These are phyloP conservation scores for Lanius ludovicianus DNA, from an alignment of 2,113 vertebrate genomes.

Conservation along the genomic window DNA sequence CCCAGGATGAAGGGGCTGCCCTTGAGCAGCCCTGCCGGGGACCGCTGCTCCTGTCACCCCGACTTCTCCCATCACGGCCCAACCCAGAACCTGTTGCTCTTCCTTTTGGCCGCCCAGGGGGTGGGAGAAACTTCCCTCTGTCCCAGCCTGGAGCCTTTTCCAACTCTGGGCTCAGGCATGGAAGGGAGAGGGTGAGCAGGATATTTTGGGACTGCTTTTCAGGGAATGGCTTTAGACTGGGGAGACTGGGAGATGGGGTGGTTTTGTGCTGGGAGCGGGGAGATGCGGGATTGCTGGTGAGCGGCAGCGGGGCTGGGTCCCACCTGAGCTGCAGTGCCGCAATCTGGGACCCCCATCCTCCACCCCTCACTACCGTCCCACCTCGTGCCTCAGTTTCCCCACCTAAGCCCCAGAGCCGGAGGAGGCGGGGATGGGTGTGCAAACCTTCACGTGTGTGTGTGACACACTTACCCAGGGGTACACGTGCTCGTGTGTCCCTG, in stretches of 20 bases:
- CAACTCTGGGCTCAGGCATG: not conserved
- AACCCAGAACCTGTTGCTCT: constrained; percentile 18
- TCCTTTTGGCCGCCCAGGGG: not conserved
- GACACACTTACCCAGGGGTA: rapidly evolving
- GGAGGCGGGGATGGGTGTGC: not conserved
- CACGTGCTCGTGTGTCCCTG: not conserved
- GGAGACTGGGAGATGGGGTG: not conserved
- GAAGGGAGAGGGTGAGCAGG: not conserved
- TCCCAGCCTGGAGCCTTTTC: not conserved
- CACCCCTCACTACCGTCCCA: rapidly evolving
- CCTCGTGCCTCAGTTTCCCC: constrained; percentile 11
- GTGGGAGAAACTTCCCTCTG: not conserved
- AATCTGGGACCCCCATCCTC: not conserved
- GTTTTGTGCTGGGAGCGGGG: not conserved
- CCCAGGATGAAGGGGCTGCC: not conserved
- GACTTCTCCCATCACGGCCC: not conserved
- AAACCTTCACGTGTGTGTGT: not conserved
- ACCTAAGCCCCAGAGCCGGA: rapidly evolving
- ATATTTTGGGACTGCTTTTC: not conserved
- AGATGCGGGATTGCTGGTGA: rapidly evolving
- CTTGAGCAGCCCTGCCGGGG: not conserved
- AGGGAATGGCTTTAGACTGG: not conserved
- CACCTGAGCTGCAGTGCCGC: not conserved
- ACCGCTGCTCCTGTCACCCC: not conserved
- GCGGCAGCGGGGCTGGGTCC: not conserved